These are phyloP conservation scores for Nycticorax nycticorax DNA, from an alignment of 2,113 vertebrate species.

Conservation along the genomic window DNA sequence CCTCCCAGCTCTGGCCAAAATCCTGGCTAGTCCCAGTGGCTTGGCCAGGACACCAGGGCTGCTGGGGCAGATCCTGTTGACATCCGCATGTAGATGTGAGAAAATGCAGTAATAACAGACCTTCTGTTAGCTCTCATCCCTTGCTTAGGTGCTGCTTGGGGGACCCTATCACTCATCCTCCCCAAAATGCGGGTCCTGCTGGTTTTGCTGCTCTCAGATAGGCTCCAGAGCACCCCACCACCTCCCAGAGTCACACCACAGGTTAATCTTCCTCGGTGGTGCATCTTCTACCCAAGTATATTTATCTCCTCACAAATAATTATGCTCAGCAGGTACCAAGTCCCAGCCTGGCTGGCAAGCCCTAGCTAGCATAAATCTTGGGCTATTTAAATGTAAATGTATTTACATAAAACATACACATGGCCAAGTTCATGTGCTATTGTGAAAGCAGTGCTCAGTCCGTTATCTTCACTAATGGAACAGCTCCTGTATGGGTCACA, in stretches of 20 bases:
- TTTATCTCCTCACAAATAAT: not conserved
- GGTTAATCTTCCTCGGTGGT: not conserved
- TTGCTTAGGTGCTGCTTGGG: not conserved
- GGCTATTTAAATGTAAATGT: conserved; percentile 48
- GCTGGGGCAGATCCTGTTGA: not conserved
- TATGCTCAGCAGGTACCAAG: not conserved
- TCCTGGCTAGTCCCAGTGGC: not conserved
- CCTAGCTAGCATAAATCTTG: not conserved
- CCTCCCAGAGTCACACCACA: not conserved
- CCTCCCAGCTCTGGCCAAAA: not conserved
- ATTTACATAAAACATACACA: conserved; percentile 86
- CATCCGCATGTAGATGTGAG: not conserved
- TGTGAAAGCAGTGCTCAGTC: conserved; percentile 96
- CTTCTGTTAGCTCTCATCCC: not conserved
- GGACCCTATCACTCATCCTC: not conserved
- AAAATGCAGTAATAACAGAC: not conserved
- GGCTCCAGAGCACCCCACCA: not conserved
- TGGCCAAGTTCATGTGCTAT: conserved; percentile 98
- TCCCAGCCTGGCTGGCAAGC: not conserved
- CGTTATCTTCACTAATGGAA: conserved; percentile 97
- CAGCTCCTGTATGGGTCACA: conserved; percentile 97
- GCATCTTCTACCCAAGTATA: not conserved
- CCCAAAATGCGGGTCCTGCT: not conserved
- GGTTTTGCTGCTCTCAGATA: not conserved
- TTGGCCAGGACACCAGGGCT: not conserved